These are phyloP conservation scores for Eilema caniola DNA, from an alignment of 2,888 invertebrate species.

Conservation along the genomic window DNA sequence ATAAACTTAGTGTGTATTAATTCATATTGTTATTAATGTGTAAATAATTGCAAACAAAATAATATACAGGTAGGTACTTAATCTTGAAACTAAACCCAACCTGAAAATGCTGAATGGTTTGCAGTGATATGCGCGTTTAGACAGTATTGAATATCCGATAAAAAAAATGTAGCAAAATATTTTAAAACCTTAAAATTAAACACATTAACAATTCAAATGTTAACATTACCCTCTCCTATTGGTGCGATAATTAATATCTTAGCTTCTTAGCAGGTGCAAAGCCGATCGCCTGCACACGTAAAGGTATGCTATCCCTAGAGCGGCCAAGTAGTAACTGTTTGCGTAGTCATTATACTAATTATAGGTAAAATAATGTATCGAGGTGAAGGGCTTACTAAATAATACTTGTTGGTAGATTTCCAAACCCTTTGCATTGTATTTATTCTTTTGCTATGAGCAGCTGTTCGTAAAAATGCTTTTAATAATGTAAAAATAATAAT, in stretches of 20 bases:
- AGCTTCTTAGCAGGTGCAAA: neutral
- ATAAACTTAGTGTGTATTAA: too few relatives aligned
- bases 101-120: too few relatives aligned
- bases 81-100: too few relatives aligned
- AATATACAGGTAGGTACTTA: too few relatives aligned
- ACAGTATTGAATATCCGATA: too few relatives aligned
- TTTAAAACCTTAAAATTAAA: neutral
- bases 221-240: neutral
- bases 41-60: too few relatives aligned
- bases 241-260: neutral
- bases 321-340: neutral
- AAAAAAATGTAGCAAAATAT: too few relatives aligned
- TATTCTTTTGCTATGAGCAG: slow-evolving; percentile 1
- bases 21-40: too few relatives aligned
- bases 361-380: neutral
- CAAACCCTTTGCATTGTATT: neutral
- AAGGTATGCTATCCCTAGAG: neutral
- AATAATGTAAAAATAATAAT: too few relatives aligned
- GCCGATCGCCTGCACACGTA: neutral
- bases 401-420: neutral
- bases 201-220: neutral
- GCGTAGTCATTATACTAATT: neutral
- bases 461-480: neutral
- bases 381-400: neutral
- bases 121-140: too few relatives aligned